Percentiles rank a stretch among this genome's conserved stretches.
Conservation (phyloP, 2,888 invertebrate species). For the Hipparchia semele region DNA sequence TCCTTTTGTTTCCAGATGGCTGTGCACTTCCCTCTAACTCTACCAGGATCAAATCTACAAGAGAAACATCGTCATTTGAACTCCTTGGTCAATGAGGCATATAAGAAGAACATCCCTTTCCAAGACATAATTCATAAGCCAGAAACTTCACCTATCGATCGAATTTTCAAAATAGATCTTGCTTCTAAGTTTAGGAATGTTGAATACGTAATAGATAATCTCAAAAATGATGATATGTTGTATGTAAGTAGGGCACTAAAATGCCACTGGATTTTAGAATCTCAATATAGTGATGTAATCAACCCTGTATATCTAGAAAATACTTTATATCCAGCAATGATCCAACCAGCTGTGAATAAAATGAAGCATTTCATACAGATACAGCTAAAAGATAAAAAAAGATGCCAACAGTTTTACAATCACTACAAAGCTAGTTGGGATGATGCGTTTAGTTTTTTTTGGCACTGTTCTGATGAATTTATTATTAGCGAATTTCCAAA, state of each 20-base stretch:
- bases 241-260: slow-evolving; percentile 65
- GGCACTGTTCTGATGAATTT: slow-evolving; percentile 52
- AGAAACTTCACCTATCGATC: slow-evolving; percentile 56
- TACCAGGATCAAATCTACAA: slow-evolving; percentile 56
- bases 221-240: slow-evolving; percentile 64
- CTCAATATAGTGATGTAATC: slow-evolving; percentile 50
- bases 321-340: slow-evolving; percentile 60
- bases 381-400: slow-evolving; percentile 48
- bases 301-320: slow-evolving; percentile 60
- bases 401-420: slow-evolving; percentile 58
- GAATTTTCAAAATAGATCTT: slow-evolving; percentile 64
- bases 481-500: slow-evolving; percentile 49
- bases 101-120: slow-evolving; percentile 36
- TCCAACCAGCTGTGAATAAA: slow-evolving; percentile 56
- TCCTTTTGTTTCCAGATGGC: slow-evolving; percentile 41
- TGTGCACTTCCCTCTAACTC: slow-evolving; percentile 45
- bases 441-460: slow-evolving; percentile 55
- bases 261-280: slow-evolving; percentile 57
- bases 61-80: slow-evolving; percentile 57
- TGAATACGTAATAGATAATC: slow-evolving; percentile 55
- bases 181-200: slow-evolving; percentile 56
- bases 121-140: slow-evolving; percentile 41
- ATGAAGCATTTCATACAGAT: slow-evolving; percentile 58
- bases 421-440: slow-evolving; percentile 53
- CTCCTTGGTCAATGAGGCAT: slow-evolving; percentile 47